Evolutionary conservation across 2,797 vertebrate genomes (phyloP).

Genomic region (Leptodactylus fallax): DNA sequence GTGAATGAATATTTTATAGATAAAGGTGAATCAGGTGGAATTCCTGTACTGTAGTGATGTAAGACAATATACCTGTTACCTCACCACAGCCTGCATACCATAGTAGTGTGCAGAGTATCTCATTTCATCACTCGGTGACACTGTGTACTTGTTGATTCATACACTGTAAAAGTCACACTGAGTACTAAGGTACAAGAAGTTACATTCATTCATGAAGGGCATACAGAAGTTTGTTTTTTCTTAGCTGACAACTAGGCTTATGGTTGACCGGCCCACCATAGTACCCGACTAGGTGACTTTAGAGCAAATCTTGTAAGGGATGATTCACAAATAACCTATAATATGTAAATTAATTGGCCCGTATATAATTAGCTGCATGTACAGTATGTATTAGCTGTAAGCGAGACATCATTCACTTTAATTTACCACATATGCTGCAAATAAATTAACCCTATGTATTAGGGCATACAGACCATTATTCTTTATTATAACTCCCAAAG

Average conservation of each 20-base stretch:
- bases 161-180: slow-evolving; percentile 7
- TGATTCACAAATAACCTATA: not conserved
- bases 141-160: slow-evolving; percentile 14
- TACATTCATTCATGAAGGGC: not conserved
- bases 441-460: no score
- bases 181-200: not conserved
- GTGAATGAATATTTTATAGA: not conserved
- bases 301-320: no score
- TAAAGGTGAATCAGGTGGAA: slow-evolving; percentile 5
- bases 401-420: not conserved
- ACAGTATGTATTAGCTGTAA: no score
- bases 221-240: not conserved
- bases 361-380: not conserved
- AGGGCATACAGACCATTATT: no score
- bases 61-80: slow-evolving; percentile 1
- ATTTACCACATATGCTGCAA: no score
- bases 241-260: not conserved
- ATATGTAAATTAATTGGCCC: not conserved
- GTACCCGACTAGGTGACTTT: not conserved
- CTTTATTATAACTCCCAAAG: no score
- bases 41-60: slow-evolving; percentile 9
- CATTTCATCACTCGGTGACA: not conserved
- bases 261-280: not conserved
- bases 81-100: not conserved
- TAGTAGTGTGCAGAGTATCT: not conserved